Evolutionary conservation across 2,797 vertebrate genomes (phyloP).

Genomic region (Dendrocincla tyrannina): DNA sequence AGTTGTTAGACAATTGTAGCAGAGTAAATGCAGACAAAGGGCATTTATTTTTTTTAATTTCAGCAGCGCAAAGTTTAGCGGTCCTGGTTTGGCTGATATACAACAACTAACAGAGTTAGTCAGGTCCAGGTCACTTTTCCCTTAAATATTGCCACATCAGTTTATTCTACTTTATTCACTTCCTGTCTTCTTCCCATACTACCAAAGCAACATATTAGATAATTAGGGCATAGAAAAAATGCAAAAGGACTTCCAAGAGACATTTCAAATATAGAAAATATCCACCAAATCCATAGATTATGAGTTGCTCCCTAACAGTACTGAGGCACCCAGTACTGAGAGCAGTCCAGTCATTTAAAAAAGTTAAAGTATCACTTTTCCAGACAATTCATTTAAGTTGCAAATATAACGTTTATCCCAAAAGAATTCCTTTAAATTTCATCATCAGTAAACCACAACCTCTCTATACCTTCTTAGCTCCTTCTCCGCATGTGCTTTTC

Average conservation of each 20-base stretch:
- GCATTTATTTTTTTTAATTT: neutral
- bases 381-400: neutral
- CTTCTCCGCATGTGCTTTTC: neutral
- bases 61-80: neutral
- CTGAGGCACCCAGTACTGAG: neutral
- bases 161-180: neutral
- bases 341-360: neutral
- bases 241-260: neutral
- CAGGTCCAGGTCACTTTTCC: neutral
- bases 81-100: neutral
- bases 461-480: neutral
- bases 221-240: neutral
- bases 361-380: neutral
- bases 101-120: neutral
- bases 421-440: neutral
- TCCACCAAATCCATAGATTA: neutral
- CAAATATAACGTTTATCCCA: neutral
- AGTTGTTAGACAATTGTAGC: neutral
- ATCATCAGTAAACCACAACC: neutral
- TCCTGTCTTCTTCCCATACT: neutral
- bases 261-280: neutral
- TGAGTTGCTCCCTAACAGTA: neutral
- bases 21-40: neutral
- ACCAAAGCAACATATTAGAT: neutral
- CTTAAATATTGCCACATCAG: neutral